Evolutionary conservation across 2,888 invertebrate genomes (phyloP), one percentile per base, ranked within the genome.

Genomic region (Stenotaenia linearis): DNA sequence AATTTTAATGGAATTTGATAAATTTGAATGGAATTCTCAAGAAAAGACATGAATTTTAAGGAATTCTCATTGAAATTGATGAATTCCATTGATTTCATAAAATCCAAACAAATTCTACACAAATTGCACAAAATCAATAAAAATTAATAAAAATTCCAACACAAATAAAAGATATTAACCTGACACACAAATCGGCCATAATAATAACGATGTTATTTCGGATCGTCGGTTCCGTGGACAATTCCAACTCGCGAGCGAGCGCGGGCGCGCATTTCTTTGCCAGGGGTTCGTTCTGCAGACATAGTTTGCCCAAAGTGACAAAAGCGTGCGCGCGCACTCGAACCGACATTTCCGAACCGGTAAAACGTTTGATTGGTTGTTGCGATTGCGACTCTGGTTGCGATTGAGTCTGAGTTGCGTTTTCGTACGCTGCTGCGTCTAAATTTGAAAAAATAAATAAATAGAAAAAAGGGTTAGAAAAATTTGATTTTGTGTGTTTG

Each of bases 141-240:
- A 78, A 45, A 45, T 45, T 18, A 9, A 3, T 45, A 12, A 45
- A 32, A 12, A 35, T 76, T 3, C 30, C 32, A 76, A 12, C 10
- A n/a, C 10, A 30, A 7, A n/a, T 5, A 76, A 77, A 12, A 18
- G n/a, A 21, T 18, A 74, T 75, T 80, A 80, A 89, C 87, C 90
- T 90, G 82, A 90, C 88, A 85, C 92, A 92, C 78, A 92, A 89
- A 85, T 93, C 93, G 81, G 86, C 85, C 81, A 88, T 82, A 9
- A 90, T 89, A 81, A 90, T 89, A 78, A 92, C 89, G 35, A 92
- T 89, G 86, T 93, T 93, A 85, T 91, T 89, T 56, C 91, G 87
- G 9, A 92, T 88, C 23, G 88, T 86, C 28, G 88, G 85, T 80
- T 90, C 88, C 69, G 86, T 86, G n/a, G 85, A 84, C 18, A 84